Percentiles rank a stretch among this genome's conserved stretches.
Evolutionary conservation across 2,888 invertebrate species (phyloP).

Genomic region (Leptopilina syphax): DNA sequence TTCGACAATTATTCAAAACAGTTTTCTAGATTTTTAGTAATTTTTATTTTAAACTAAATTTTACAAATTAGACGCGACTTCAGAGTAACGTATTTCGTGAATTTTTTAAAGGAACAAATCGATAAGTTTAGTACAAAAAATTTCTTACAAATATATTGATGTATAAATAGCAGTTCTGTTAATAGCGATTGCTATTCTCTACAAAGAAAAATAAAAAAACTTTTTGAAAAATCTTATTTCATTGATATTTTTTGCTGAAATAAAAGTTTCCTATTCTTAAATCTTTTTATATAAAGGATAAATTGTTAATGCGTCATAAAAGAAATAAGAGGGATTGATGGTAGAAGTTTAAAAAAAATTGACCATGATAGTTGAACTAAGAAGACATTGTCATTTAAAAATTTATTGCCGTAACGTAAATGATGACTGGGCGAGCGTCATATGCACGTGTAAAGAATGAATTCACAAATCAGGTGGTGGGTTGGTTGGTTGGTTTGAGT

Average conservation of each 20-base stretch:
- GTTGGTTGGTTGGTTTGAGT: neutral
- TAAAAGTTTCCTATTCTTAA: neutral
- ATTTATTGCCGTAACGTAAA: constrained; percentile 30
- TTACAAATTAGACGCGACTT: no score
- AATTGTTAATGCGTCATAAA: neutral
- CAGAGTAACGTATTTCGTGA: no score
- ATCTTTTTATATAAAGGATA: neutral
- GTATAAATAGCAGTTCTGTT: no score
- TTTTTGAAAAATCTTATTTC: neutral
- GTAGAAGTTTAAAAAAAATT: constrained; percentile 9
- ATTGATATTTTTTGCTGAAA: neutral
- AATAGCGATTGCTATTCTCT: no score
- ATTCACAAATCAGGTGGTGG: constrained; percentile 30
- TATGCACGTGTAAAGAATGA: constrained; percentile 40
- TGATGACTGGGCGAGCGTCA: constrained; percentile 23
- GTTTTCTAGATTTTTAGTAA: no score
- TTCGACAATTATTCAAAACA: no score
- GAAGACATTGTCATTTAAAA: constrained; percentile 32
- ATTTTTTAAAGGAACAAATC: no score
- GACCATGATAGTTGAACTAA: constrained; percentile 32
- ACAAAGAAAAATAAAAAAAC: no score
- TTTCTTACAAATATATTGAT: no score
- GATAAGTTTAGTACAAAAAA: no score
- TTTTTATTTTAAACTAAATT: no score
- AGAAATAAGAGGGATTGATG: neutral